Conservation (phyloP, 2,888 invertebrate species). For the Eupsilia transversa region DNA sequence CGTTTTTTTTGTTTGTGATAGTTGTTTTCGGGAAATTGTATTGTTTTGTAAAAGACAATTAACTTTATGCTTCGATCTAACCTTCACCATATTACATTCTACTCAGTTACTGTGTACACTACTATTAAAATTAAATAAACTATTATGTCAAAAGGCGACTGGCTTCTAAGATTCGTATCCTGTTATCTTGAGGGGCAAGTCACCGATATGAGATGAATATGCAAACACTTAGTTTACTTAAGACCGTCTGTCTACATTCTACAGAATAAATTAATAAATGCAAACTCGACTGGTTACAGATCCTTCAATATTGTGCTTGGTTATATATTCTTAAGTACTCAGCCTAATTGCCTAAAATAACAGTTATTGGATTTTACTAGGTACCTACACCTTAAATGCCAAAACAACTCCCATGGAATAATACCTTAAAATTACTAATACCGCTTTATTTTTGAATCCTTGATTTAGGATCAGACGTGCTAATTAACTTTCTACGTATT, state of each 20-base stretch:
- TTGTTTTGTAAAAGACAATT: not conserved
- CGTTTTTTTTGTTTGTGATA: not conserved
- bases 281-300: slow-evolving; percentile 20
- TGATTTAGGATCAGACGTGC: not conserved
- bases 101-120: not conserved
- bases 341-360: too few relatives aligned
- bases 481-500: slow-evolving; percentile 18
- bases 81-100: not conserved
- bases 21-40: not conserved
- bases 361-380: not conserved
- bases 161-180: not conserved
- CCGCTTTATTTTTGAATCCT: not conserved
- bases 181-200: not conserved
- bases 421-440: not conserved
- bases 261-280: slow-evolving; percentile 30
- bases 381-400: not conserved
- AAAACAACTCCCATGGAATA: not conserved
- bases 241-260: not conserved
- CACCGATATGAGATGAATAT: slow-evolving; percentile 34
- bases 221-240: slow-evolving; percentile 20
- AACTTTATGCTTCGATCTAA: not conserved
- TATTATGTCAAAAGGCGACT: not conserved
- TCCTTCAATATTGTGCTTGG: slow-evolving; percentile 17
- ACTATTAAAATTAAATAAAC: not conserved
- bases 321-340: slow-evolving; percentile 7